phyloP scores from a whole-genome alignment of 2,888 invertebrate genomes.

The Ametastegia equiseti region DNA sequence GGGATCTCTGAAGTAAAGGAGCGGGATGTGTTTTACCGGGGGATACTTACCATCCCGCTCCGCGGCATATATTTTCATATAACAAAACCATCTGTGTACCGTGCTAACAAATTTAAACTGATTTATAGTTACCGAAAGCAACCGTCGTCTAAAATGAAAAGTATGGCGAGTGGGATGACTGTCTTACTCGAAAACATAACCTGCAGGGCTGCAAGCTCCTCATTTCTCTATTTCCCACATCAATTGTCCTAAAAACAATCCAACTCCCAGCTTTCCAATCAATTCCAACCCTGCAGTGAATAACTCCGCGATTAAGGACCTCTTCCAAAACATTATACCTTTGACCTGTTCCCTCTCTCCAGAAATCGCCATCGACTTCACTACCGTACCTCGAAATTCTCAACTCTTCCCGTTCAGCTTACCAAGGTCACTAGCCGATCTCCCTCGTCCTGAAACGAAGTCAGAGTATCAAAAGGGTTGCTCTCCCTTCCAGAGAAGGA shows the following conservation, averaged over 20 bases:
- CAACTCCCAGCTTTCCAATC: not conserved
- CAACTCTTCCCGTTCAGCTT: not conserved
- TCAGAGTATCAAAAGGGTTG: slow-evolving; percentile 37
- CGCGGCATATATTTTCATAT: slow-evolving; percentile 76
- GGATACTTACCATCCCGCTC: slow-evolving; percentile 74
- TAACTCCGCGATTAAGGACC: not conserved
- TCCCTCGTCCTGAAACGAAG: slow-evolving; percentile 10
- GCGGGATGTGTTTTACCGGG: slow-evolving; percentile 74
- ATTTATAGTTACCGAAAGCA: slow-evolving; percentile 69
- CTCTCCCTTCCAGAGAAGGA: not conserved
- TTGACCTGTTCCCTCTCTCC: not conserved
- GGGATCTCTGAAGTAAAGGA: slow-evolving; percentile 51
- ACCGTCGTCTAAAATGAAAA: slow-evolving; percentile 28
- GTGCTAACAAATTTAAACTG: slow-evolving; percentile 76
- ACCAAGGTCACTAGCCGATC: slow-evolving; percentile 14
- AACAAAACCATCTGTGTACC: slow-evolving; percentile 77
- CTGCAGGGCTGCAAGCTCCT: not conserved
- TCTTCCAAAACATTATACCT: not conserved
- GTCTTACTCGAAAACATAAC: not conserved
- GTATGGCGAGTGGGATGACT: slow-evolving; percentile 9
- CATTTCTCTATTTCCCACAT: not conserved
- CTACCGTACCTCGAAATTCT: not conserved
- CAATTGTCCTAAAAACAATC: not conserved
- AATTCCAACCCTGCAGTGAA: not conserved
- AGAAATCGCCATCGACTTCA: not conserved